Conservation (phyloP, 2,797 vertebrate genomes). For the Acanthopagrus latus region DNA sequence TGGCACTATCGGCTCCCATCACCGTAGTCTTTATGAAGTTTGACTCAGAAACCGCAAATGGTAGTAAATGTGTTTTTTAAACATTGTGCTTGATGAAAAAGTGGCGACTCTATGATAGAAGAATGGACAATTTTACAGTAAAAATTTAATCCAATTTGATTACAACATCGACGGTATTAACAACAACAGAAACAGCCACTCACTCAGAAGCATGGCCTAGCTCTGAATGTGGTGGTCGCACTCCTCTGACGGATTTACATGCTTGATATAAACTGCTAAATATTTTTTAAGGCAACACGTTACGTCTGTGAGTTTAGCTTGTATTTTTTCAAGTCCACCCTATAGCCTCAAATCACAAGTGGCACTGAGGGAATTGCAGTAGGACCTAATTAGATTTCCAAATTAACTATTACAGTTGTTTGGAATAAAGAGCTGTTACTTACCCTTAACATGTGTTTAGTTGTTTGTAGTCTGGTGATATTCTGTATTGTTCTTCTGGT, state of each 20-base stretch:
- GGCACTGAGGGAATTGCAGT: neutral
- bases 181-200: neutral
- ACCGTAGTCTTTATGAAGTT: neutral
- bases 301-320: neutral
- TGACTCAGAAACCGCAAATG: neutral
- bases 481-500: no score
- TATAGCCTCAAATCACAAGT: neutral
- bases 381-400: no score
- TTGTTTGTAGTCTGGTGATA: no score
- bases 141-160: neutral
- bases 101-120: neutral
- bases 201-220: neutral
- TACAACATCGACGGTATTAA: neutral
- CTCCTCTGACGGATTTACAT: neutral
- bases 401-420: neutral
- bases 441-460: no score
- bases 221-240: neutral
- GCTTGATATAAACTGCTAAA: neutral
- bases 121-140: neutral
- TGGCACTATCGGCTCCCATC: constrained; percentile 52
- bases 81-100: neutral
- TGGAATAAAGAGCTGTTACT: neutral
- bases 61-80: neutral
- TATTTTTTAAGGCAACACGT: neutral
- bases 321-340: neutral